Evolutionary conservation across 2,113 vertebrate genomes (phyloP), one percentile per base, ranked within the genome.

Genomic region (Calyptommatus sinebrachiatus): DNA sequence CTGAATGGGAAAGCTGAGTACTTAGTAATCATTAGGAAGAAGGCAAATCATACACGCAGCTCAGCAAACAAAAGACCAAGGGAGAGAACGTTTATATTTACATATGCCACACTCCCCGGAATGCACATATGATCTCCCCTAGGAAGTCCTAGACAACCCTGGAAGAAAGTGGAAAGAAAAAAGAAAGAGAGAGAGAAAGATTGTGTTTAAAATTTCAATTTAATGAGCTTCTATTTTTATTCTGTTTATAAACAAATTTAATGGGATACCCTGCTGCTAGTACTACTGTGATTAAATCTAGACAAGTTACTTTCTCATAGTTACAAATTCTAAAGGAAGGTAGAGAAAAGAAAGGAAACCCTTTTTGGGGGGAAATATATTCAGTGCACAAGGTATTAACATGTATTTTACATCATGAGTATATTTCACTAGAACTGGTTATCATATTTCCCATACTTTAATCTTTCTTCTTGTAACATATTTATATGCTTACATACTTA

Each of bases 21-120:
- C 94, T 96, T 96, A 94, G 91, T 94, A 94, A 93, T 93, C 95
- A 93, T 96, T 96, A 96, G 92, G 88, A 89, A 93, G 92, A 92
- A 93, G 90, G 93, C 91, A 93, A 92, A 84, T 93, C 92, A 93
- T 76, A 62, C 63, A 72, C 28, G 85, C 92, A 89, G 89, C 79
- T 84, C 89, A 88, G 88, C 87, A 92, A 90, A 88, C 85, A 75
- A 50, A 83, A 77, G 83, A 69, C 53, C 61, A 68, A 21, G 53
- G 79, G 77, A 81, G 81, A 82, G 71, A 66, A 48, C 71, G 24
- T 21, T 78, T 71, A 57, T 31, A 76, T 75, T 61, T 50, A 71
- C 73, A 77, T 82, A 85, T 86, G 76, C 86, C 87, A 79, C 73
- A 71, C 79, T 89, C 88, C 84, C 87, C 87, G 71, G 77, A 88